Evolutionary conservation across 2,113 vertebrate species (phyloP), one percentile per base, ranked within the genome.

Genomic region (Oreochromis spilurus): DNA sequence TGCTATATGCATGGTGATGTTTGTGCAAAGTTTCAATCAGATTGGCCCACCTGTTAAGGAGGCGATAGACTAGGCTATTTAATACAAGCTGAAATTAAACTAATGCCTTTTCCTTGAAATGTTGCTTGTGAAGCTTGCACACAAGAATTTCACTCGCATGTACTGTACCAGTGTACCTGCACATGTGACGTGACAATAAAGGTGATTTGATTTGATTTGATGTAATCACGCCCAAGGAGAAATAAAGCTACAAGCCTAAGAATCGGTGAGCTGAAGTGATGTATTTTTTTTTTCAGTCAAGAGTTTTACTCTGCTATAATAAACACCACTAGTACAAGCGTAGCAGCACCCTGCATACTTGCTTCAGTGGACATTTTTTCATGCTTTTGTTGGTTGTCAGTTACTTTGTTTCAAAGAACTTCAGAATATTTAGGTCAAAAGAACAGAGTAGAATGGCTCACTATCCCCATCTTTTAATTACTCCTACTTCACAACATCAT

Each of bases 281-380:
- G 54, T 16, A 78, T 60, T 77, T 52, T 36, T 77, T n/a, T 36
- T 78, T 31, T 81, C 36, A 72, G 34, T 77, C 16, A 19, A 19
- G 70, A 19, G 11, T 19, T 81, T 55, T 70, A 4, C 45, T 40
- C 24, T 2, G 1, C 36, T n/a, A 81, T 40, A 36, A 50, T 67
- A 48, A 78, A 19, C 16, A 50, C 16, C n/a, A 24, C 7, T 14
- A 45, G 75, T 12, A 82, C 36, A 6, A 53, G 10, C 40, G 19
- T 43, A 54, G 67, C 67, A 48, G 40, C 40, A 82, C 79, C 79
- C 79, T 85, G 19, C 40, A 24, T 16, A 34, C 52, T 87, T 17
- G 29, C 90, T 81, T 83, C 45, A 82, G 26, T 55, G 40, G 26
- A 58, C 67, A 87, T 84, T 78, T 62, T n/a, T 36, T 90, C 84